Conservation (phyloP, 2,888 invertebrate species). For the Eulithis testata region DNA sequence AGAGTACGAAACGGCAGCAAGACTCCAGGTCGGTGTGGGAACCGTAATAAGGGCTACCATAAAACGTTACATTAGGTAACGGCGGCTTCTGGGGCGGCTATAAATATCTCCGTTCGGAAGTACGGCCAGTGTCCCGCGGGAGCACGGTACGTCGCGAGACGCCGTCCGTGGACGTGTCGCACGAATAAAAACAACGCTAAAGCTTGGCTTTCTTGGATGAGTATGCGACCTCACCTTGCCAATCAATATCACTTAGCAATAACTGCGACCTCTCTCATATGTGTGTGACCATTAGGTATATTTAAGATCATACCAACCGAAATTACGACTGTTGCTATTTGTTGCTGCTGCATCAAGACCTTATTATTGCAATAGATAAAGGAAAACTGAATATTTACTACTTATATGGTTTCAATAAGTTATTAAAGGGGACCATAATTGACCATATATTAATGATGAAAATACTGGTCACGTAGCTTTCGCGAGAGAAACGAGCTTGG, state of each 20-base stretch:
- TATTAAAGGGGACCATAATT: not conserved
- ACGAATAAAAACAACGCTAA: constrained; percentile 79
- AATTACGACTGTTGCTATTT: constrained; percentile 52
- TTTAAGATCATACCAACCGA: constrained; percentile 57
- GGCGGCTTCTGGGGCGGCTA: constrained; percentile 83
- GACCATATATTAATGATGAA: constrained; percentile 40
- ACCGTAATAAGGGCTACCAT: constrained; percentile 83
- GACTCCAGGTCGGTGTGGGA: constrained; percentile 67
- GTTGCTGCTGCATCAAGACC: constrained; percentile 44
- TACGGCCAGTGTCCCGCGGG: constrained; percentile 82
- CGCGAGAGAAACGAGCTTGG: constrained; percentile 72
- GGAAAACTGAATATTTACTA: no score
- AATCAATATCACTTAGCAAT: constrained; percentile 80
- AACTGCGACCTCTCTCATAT: constrained; percentile 62
- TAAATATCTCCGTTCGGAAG: constrained; percentile 84
- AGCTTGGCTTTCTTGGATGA: constrained; percentile 48
- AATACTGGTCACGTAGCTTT: constrained; percentile 72
- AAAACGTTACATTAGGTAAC: constrained; percentile 84
- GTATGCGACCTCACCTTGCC: constrained; percentile 57
- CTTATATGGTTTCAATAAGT: no score
- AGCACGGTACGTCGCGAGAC: constrained; percentile 74
- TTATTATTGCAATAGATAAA: constrained; percentile 31
- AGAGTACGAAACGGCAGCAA: constrained; percentile 50
- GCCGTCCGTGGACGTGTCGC: constrained; percentile 78
- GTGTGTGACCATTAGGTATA: constrained; percentile 47